phyloP scores from a whole-genome alignment of 1,140 invertebrate species.

The Mycetomoellerius zeteki region DNA sequence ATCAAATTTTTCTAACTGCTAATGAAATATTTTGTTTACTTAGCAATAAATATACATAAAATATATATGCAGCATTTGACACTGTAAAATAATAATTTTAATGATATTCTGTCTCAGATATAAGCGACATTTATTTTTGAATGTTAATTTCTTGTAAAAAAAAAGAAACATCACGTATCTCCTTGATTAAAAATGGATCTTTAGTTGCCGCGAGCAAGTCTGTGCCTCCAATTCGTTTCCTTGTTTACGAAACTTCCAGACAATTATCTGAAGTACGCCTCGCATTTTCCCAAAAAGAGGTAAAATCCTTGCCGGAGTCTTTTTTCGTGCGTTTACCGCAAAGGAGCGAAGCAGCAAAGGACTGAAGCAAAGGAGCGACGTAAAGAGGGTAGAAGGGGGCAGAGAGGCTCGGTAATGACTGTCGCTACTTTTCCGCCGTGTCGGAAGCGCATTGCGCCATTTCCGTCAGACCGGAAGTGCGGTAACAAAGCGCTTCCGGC shows the following conservation, averaged over 20 bases:
- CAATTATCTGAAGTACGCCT: constrained; percentile 53
- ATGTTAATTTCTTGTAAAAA: background rate
- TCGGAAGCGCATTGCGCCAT: constrained; percentile 78
- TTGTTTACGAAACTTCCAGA: constrained; percentile 39
- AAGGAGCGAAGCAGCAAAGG: constrained; percentile 15
- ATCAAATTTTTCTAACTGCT: background rate
- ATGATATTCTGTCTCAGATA: background rate
- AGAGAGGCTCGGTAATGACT: constrained; percentile 71
- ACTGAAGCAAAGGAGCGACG: constrained; percentile 27
- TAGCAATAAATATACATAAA: background rate
- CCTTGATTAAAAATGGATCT: constrained; percentile 45
- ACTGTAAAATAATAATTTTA: background rate
- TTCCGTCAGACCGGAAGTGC: constrained; percentile 79
- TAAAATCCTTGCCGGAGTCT: constrained; percentile 29
- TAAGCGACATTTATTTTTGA: background rate
- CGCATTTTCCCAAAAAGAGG: constrained; percentile 43
- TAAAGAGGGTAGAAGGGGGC: constrained; percentile 46
- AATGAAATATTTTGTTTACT: background rate
- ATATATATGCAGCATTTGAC: background rate
- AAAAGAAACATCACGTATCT: background rate
- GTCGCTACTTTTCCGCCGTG: constrained; percentile 76
- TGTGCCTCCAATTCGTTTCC: constrained; percentile 30
- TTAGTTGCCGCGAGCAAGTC: constrained; percentile 11
- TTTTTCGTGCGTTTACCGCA: constrained; percentile 14
- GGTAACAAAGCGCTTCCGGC: constrained; percentile 80